A percentile compares a stretch with the other conserved stretches of the same genome.
These are phyloP conservation scores for Myoxocephalus aenaeus DNA, from an alignment of 2,797 vertebrate species.

Conservation along the genomic window DNA sequence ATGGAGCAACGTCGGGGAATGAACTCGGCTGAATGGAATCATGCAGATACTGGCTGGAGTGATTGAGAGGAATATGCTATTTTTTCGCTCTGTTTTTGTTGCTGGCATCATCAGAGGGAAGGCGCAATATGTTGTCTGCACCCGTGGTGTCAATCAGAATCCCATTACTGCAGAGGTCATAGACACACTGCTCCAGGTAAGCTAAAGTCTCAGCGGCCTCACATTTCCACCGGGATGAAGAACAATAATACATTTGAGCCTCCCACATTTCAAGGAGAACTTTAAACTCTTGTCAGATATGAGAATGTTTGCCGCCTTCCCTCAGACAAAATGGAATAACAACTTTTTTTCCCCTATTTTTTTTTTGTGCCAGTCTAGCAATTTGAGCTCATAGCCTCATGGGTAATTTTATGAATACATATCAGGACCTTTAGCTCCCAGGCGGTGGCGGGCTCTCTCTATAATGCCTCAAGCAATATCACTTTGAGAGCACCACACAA, in stretches of 20 bases:
- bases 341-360: conserved; percentile 32
- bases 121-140: conserved; percentile 35
- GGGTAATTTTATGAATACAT: conserved; percentile 80
- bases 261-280: conserved; percentile 67
- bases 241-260: conserved; percentile 51
- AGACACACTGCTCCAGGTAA: conserved; percentile 66
- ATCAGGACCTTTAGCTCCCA: conserved; percentile 77
- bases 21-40: conserved; percentile 39
- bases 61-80: conserved; percentile 9
- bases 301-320: conserved; percentile 43
- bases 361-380: conserved; percentile 58
- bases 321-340: conserved; percentile 55
- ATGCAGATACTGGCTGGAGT: conserved; percentile 17
- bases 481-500: conserved; percentile 73
- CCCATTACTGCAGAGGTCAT: conserved; percentile 81
- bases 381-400: conserved; percentile 70
- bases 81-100: conserved; percentile 40
- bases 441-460: conserved; percentile 65
- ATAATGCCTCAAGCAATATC: conserved; percentile 76
- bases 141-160: conserved; percentile 76
- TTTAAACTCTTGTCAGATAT: conserved; percentile 63
- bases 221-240: conserved; percentile 62
- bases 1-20: conserved; percentile 27
- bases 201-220: conserved; percentile 41
- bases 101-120: conserved; percentile 41